phyloP scores from a whole-genome alignment of 1,140 invertebrate species.

The Aphaenogaster floridana region DNA sequence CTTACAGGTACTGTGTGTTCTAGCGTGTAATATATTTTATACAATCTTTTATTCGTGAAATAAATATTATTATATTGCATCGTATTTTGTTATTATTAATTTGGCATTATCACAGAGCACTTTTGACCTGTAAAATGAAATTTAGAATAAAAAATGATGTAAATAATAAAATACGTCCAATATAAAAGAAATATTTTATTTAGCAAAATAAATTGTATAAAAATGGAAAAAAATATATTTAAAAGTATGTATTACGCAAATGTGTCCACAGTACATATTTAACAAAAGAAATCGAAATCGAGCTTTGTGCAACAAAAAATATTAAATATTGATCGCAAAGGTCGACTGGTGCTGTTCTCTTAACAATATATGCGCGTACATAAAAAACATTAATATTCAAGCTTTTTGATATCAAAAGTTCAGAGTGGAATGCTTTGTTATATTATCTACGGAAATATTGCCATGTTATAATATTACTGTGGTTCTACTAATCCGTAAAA shows the following conservation, averaged over 20 bases:
- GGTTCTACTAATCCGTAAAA: too few species aligned
- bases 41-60: neutral
- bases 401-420: constrained; percentile 22
- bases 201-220: neutral
- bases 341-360: neutral
- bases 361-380: too few species aligned
- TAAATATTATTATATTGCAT: constrained; percentile 1
- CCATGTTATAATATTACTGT: neutral
- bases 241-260: constrained; percentile 20
- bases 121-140: neutral
- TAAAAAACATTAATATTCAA: constrained; percentile 16
- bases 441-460: neutral
- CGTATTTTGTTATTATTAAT: constrained; percentile 1
- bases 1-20: neutral
- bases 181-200: neutral
- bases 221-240: constrained; percentile 2
- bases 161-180: neutral
- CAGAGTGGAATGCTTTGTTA: neutral
- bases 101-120: neutral
- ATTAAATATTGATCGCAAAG: constrained; percentile 27
- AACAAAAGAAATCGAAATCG: neutral
- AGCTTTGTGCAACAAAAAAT: neutral
- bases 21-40: neutral
- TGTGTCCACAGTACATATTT: neutral
- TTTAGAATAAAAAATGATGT: neutral